Conservation (phyloP, 2,113 vertebrate species). For the Leptobrachium leishanense region DNA sequence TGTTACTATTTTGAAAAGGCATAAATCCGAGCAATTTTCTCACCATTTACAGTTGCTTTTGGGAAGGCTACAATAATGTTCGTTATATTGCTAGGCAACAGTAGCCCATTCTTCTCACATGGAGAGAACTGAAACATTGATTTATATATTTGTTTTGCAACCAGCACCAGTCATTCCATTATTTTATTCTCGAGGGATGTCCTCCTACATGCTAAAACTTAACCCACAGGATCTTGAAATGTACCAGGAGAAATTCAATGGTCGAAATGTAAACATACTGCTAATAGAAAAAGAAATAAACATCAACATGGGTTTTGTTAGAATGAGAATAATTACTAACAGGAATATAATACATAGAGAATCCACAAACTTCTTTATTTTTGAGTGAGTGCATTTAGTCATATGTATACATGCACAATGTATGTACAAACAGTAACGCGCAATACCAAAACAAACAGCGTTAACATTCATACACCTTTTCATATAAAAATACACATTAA, state of each 20-base stretch:
- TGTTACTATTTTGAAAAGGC: constrained; percentile 41
- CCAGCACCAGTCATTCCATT: constrained; percentile 60
- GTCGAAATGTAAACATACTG: too few relatives aligned
- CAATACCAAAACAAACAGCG: too few relatives aligned
- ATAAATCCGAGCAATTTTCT: constrained; percentile 23
- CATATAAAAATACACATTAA: too few relatives aligned
- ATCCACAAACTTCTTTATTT: too few relatives aligned
- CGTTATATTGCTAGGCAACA: constrained; percentile 65
- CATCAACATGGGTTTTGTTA: too few relatives aligned
- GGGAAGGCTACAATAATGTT: constrained; percentile 39
- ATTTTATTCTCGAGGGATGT: constrained; percentile 52
- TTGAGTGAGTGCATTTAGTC: too few relatives aligned
- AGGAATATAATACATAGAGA: too few relatives aligned
- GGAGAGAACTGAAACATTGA: constrained; percentile 73
- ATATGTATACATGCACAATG: too few relatives aligned
- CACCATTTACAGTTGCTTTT: background rate
- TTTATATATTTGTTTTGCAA: constrained; percentile 75
- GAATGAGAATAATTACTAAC: too few relatives aligned
- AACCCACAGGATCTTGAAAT: constrained; percentile 56
- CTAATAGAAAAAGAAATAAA: too few relatives aligned
- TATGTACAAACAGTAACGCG: too few relatives aligned
- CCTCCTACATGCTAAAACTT: constrained; percentile 56
- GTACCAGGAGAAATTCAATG: background rate
- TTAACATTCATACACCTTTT: too few relatives aligned
- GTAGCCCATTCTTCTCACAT: constrained; percentile 44